phyloP scores from a whole-genome alignment of 2,888 invertebrate genomes.

The Galeopsomyia nigrocyanea region DNA sequence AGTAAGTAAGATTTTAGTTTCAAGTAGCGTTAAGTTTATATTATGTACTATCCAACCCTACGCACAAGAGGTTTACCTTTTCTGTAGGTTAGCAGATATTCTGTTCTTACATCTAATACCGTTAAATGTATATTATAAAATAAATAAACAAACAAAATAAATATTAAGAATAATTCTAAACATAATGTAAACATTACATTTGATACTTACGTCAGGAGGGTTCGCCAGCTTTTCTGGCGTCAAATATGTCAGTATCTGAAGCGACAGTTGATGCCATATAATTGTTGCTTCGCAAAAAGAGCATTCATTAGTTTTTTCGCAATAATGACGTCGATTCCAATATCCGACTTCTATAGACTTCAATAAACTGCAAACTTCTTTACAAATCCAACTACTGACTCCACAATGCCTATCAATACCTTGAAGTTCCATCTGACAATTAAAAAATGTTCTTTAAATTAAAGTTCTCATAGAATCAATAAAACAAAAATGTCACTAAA shows the following conservation, averaged over 20 bases:
- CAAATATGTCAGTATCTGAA: constrained; percentile 84
- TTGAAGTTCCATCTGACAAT: constrained; percentile 82
- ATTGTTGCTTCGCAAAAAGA: constrained; percentile 93
- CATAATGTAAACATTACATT: constrained; percentile 2
- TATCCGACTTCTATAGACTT: constrained; percentile 83
- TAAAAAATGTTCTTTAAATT: no score
- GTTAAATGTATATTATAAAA: constrained; percentile 4
- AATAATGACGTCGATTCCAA: constrained; percentile 76
- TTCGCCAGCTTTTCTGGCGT: constrained; percentile 81
- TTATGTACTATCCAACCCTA: no score
- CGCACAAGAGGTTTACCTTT: no score
- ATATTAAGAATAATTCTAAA: constrained; percentile 9
- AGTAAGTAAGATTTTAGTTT: no score
- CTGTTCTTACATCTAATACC: no score
- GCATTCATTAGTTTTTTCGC: constrained; percentile 78
- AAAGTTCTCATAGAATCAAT: no score
- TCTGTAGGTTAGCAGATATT: no score
- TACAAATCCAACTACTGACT: constrained; percentile 80
- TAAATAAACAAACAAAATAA: no score
- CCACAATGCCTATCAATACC: constrained; percentile 87
- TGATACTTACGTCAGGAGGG: constrained; percentile 79
- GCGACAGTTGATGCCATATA: constrained; percentile 93
- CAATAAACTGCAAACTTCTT: constrained; percentile 81
- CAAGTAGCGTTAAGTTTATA: no score
- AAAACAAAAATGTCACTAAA: no score